Conservation (phyloP, 92 coral and sea anemone genomes). For the Plumapathes pennacea region DNA sequence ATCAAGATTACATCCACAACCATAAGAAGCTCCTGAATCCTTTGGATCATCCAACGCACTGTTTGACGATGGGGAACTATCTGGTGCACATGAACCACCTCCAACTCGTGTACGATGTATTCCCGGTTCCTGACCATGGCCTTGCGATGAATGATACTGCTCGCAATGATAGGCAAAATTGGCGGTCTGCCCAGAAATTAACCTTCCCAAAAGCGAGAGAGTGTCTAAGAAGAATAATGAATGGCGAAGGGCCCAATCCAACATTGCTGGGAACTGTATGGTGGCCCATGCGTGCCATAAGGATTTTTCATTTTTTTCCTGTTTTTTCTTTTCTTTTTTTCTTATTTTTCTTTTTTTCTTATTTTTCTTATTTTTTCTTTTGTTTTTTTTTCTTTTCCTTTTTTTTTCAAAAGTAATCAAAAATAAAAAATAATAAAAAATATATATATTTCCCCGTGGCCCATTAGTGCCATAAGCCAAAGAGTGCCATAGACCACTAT, state of each 20-base stretch:
- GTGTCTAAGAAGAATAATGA: conserved; percentile 3
- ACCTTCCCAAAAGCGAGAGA: conserved; percentile 15
- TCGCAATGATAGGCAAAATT: conserved; percentile 22
- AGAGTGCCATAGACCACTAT: conserved; percentile 46
- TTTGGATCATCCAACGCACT: conserved; percentile 18
- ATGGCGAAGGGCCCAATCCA: conserved; percentile 12
- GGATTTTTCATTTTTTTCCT: neutral
- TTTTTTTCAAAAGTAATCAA: neutral
- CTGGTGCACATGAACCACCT: conserved; percentile 38
- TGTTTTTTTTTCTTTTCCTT: conserved; percentile 6
- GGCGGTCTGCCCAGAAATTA: conserved; percentile 41
- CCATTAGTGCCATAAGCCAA: conserved; percentile 38
- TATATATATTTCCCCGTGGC: conserved; percentile 11
- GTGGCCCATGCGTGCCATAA: conserved; percentile 20
- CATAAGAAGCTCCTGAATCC: conserved; percentile 38
- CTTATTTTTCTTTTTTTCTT: conserved; percentile 3
- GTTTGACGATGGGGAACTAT: conserved; percentile 14
- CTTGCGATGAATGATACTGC: conserved; percentile 3
- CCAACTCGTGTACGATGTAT: conserved; percentile 19
- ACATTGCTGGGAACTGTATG: conserved; percentile 24
- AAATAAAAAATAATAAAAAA: conserved; percentile 1
- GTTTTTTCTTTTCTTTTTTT: neutral
- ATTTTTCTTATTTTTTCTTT: conserved; percentile 9
- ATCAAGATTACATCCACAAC: conserved; percentile 10
- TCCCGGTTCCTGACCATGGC: conserved; percentile 15